A percentile compares a stretch with the other conserved stretches of the same genome.
phyloP scores from a whole-genome alignment of 2,113 vertebrate species.

The Apistogramma diplotaenia region DNA sequence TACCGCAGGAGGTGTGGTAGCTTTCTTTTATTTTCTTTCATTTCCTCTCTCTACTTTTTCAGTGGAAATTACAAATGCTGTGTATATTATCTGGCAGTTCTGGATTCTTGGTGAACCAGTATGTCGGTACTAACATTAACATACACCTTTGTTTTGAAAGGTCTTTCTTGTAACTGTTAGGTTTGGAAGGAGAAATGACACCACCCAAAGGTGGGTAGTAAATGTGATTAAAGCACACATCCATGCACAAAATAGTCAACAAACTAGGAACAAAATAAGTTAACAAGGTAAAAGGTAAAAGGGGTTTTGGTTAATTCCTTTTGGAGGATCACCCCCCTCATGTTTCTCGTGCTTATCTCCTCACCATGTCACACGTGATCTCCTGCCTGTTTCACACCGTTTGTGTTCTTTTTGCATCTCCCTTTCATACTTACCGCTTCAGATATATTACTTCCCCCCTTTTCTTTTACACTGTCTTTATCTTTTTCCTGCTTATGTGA shows the following conservation, averaged over 20 bases:
- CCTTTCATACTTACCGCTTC: background rate
- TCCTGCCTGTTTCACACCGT: background rate
- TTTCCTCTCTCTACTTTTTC: background rate
- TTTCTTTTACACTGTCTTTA: background rate
- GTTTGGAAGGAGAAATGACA: background rate
- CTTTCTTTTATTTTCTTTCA: background rate
- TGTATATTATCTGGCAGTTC: background rate
- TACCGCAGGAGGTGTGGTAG: background rate
- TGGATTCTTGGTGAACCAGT: background rate
- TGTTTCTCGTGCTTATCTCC: background rate
- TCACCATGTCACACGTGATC: background rate
- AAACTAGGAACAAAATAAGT: background rate
- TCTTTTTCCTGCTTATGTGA: background rate
- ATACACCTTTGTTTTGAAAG: background rate
- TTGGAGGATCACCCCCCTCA: background rate
- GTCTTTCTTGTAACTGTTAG: rapidly evolving
- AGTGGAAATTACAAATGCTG: background rate
- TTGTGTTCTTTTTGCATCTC: background rate
- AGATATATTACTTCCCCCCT: background rate
- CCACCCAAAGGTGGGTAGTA: background rate
- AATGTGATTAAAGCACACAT: background rate
- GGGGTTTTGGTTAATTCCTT: too few relatives aligned
- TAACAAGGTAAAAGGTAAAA: background rate
- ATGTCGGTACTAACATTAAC: background rate
- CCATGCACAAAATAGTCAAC: background rate